A percentile compares a stretch with the other conserved stretches of the same genome.
Conservation (phyloP, 2,888 invertebrate genomes). For the Volucella zonaria region DNA sequence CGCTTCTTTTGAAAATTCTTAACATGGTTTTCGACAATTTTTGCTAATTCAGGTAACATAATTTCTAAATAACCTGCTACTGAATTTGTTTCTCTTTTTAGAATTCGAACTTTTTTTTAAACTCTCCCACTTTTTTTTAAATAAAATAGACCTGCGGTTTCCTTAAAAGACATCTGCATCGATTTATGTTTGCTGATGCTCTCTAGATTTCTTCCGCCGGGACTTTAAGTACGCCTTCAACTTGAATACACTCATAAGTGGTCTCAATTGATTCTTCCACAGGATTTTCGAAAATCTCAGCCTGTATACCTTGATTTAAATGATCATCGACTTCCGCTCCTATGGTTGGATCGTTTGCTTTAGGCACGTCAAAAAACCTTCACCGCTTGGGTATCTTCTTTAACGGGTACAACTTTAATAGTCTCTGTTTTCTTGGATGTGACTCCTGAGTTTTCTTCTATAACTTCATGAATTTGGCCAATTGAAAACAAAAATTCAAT, state of each 20-base stretch:
- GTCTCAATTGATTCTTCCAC: background rate
- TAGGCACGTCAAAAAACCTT: background rate
- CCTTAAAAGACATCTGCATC: background rate
- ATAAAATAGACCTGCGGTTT: no score
- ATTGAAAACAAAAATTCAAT: background rate
- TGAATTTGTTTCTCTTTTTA: background rate
- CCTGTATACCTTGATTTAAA: background rate
- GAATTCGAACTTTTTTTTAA: background rate
- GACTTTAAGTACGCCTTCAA: no score
- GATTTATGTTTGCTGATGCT: background rate
- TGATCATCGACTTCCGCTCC: slow-evolving; percentile 9
- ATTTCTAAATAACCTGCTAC: background rate
- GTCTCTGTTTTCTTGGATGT: background rate
- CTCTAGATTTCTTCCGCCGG: background rate
- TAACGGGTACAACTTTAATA: background rate
- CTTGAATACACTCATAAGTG: background rate
- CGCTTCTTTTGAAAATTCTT: no score
- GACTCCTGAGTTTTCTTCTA: background rate
- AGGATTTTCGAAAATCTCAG: slow-evolving; percentile 1
- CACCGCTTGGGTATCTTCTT: background rate
- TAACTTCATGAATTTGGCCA: slow-evolving; percentile 8
- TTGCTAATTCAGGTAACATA: no score
- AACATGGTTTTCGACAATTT: no score
- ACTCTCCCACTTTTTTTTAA: no score
- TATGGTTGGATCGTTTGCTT: background rate